Conservation (phyloP, 2,888 invertebrate species). For the Arctia plantaginis region DNA sequence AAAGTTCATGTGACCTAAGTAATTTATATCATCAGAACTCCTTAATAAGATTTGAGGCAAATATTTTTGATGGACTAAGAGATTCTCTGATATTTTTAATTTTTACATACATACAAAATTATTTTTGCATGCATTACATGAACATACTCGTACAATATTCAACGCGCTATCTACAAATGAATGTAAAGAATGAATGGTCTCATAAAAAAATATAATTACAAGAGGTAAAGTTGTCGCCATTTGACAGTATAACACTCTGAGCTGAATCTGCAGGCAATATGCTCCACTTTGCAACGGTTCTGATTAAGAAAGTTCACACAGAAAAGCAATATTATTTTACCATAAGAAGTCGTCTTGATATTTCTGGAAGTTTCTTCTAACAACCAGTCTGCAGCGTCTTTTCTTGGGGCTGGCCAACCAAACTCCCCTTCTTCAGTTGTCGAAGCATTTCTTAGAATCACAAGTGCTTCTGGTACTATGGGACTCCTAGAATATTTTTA, state of each 20-base stretch:
- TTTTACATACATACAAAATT: too few relatives aligned
- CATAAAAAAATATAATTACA: too few relatives aligned
- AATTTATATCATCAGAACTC: neutral
- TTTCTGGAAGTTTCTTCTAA: constrained; percentile 86
- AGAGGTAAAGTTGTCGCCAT: too few relatives aligned
- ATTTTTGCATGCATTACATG: too few relatives aligned
- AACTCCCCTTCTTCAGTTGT: constrained; percentile 90
- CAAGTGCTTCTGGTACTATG: constrained; percentile 85
- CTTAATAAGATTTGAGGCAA: too few relatives aligned
- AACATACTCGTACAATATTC: too few relatives aligned
- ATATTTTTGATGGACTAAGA: too few relatives aligned
- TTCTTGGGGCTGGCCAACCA: constrained; percentile 88
- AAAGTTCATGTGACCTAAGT: neutral
- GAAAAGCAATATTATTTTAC: constrained; percentile 45
- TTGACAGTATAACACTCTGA: too few relatives aligned
- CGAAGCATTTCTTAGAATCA: constrained; percentile 86
- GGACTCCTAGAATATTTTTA: constrained; percentile 71
- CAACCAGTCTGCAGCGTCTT: constrained; percentile 88
- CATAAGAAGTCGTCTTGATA: constrained; percentile 85
- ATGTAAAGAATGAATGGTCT: too few relatives aligned
- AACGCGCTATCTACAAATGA: too few relatives aligned
- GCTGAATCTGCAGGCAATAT: too few relatives aligned
- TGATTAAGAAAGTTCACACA: neutral
- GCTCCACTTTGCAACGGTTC: neutral
- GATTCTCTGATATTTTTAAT: too few relatives aligned